Percentiles rank a stretch among this genome's conserved stretches.
phyloP scores from a whole-genome alignment of 2,888 invertebrate genomes.

The Drosophila nr. fundita region DNA sequence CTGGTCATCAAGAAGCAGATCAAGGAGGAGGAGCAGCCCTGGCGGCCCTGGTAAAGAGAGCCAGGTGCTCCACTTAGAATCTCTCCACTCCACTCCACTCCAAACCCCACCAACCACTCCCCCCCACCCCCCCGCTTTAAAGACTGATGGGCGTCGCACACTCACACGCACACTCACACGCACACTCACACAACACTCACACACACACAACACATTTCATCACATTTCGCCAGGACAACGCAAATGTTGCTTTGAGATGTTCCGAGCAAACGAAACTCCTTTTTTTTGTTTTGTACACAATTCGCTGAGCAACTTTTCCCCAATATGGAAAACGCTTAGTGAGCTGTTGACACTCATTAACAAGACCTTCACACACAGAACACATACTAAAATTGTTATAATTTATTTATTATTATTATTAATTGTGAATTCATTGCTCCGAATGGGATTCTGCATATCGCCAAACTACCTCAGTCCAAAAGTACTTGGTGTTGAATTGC shows the following conservation, averaged over 20 bases:
- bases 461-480: slow-evolving; percentile 80
- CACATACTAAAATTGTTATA: slow-evolving; percentile 63
- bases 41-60: slow-evolving; percentile 90
- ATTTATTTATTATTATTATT: slow-evolving; percentile 71
- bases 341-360: slow-evolving; percentile 39
- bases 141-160: slow-evolving; percentile 75
- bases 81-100: slow-evolving; percentile 33
- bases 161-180: slow-evolving; percentile 47
- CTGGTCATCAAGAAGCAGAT: slow-evolving; percentile 89
- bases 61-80: slow-evolving; percentile 33
- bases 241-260: slow-evolving; percentile 75
- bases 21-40: slow-evolving; percentile 90
- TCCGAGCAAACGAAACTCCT: slow-evolving; percentile 68
- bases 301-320: slow-evolving; percentile 34
- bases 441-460: slow-evolving; percentile 72
- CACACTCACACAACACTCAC: slow-evolving; percentile 34
- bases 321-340: slow-evolving; percentile 19
- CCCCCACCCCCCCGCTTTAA: slow-evolving; percentile 56
- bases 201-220: slow-evolving; percentile 65
- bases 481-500: slow-evolving; percentile 80
- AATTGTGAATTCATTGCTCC: slow-evolving; percentile 55
- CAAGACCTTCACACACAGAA: slow-evolving; percentile 26
- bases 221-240: slow-evolving; percentile 73
- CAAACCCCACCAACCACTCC: slow-evolving; percentile 4
- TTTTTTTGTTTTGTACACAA: background rate